Evolutionary conservation across 2,888 invertebrate species (phyloP).

Genomic region (Eurytoma adleriae): DNA sequence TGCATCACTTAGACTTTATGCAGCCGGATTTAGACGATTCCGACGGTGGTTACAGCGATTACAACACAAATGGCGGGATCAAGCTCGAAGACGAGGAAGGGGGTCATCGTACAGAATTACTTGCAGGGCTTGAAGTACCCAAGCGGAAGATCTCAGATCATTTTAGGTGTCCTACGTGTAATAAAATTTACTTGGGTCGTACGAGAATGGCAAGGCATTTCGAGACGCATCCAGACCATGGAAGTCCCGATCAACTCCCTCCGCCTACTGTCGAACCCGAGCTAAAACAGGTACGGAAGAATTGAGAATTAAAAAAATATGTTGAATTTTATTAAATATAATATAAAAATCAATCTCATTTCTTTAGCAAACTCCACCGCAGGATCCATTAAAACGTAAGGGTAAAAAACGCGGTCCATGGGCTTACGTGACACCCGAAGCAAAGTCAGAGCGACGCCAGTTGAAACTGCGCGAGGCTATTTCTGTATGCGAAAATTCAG

Average conservation of each 20-base stretch:
- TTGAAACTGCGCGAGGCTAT: slow-evolving; percentile 71
- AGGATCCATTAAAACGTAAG: slow-evolving; percentile 70
- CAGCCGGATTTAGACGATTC: slow-evolving; percentile 79
- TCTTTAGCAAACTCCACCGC: slow-evolving; percentile 33
- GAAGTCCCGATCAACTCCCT: slow-evolving; percentile 73
- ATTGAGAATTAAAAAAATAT: slow-evolving; percentile 13
- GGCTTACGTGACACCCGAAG: slow-evolving; percentile 73
- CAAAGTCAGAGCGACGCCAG: slow-evolving; percentile 71
- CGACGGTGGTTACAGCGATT: slow-evolving; percentile 80
- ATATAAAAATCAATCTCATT: not conserved
- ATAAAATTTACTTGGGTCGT: slow-evolving; percentile 81
- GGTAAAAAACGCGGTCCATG: slow-evolving; percentile 73
- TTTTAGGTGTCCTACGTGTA: slow-evolving; percentile 81
- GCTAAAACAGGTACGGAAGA: slow-evolving; percentile 62
- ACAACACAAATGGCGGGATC: slow-evolving; percentile 68
- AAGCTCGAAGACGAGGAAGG: slow-evolving; percentile 67
- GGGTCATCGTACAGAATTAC: slow-evolving; percentile 62
- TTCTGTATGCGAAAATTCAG: slow-evolving; percentile 69
- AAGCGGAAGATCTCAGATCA: slow-evolving; percentile 77
- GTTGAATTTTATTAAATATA: not conserved
- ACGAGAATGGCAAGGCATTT: slow-evolving; percentile 81
- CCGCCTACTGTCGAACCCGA: slow-evolving; percentile 70
- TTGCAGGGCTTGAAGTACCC: slow-evolving; percentile 71
- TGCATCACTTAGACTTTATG: slow-evolving; percentile 78
- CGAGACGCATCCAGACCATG: slow-evolving; percentile 81